Base-by-base conservation (phyloP, 2,113 vertebrate genomes). In the Spea multiplicata region DNA sequence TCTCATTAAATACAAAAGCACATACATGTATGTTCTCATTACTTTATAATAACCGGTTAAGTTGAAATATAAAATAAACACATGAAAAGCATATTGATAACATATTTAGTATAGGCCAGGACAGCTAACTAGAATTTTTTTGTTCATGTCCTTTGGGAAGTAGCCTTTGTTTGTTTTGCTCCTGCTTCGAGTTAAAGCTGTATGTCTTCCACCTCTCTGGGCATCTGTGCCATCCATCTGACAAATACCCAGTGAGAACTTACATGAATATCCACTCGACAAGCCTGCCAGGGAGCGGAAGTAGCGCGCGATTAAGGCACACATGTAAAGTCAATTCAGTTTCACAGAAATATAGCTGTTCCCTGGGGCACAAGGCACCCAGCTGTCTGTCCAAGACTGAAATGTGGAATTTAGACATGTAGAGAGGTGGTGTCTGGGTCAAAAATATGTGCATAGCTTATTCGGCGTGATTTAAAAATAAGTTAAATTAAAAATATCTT, bases 231-330 rank as follows among this genome's bases (percentile, higher is more conserved):
- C 61, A 73, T 79, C 70, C 70, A 67, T 55, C 77, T 73, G 70
- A 79, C 77, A 73, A 71, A 73, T 80, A 73, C 61, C 77, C 70
- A 73, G 70, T 67, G 77, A 73, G 70, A 80, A 62, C 49, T 67
- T 66, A 80, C 70, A 73, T 67, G 71, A 73, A 66, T 73, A 73
- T 80, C 61, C 70, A 80, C 77, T 80, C 61, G 62, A 73, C 50
- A 66, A 66, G 70, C 77, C 61, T 80, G 77, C 44, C 70, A 80
- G 70, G 67, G 73, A 73, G 45, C 44, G 62, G 62, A 80, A 67
- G 9, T 71, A 17, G 77, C n/a, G 44, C 45, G 47, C 55, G 49
- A 14, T 59, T n/a, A 55, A 59, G 44, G 12, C 59, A 52, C 49
- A 57, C 70, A 67, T 78, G 61, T 55, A 72, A 68, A 66, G 76